phyloP scores from a whole-genome alignment of 2,113 vertebrate genomes.

The Circaetus cinerascens region DNA sequence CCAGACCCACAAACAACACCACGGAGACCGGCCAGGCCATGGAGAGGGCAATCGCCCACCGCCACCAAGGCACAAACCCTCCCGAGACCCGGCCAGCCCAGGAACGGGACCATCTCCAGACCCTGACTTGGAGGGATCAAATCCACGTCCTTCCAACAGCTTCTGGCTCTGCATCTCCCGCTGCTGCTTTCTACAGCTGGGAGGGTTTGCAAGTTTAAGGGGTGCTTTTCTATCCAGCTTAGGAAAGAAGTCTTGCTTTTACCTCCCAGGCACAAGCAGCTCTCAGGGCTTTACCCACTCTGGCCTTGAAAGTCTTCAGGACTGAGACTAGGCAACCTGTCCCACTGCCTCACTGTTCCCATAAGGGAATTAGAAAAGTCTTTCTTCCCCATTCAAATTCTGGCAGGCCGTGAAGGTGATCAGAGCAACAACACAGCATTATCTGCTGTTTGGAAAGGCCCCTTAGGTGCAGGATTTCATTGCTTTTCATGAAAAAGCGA shows the following conservation, averaged over 20 bases:
- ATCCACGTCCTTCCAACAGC: fast-evolving
- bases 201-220: not conserved
- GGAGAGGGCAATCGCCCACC: not conserved
- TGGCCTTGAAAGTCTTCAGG: not conserved
- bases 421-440: fast-evolving
- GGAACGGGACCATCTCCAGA: not conserved
- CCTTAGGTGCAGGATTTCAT: fast-evolving
- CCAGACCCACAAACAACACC: not conserved
- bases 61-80: fast-evolving
- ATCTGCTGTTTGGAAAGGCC: not conserved
- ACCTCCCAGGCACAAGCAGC: not conserved
- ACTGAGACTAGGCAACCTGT: not conserved
- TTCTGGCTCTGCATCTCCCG: fast-evolving
- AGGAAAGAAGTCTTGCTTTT: not conserved
- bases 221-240: not conserved
- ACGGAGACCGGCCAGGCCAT: fast-evolving
- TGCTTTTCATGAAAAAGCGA: not conserved
- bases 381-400: not conserved
- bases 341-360: not conserved
- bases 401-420: not conserved
- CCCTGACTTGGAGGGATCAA: not conserved
- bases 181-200: not conserved
- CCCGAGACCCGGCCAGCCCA: fast-evolving
- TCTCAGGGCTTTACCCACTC: not conserved
- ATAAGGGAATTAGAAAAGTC: fast-evolving